These are phyloP conservation scores for Heptranchias perlo DNA, from an alignment of 2,113 vertebrate genomes.

Conservation along the genomic window DNA sequence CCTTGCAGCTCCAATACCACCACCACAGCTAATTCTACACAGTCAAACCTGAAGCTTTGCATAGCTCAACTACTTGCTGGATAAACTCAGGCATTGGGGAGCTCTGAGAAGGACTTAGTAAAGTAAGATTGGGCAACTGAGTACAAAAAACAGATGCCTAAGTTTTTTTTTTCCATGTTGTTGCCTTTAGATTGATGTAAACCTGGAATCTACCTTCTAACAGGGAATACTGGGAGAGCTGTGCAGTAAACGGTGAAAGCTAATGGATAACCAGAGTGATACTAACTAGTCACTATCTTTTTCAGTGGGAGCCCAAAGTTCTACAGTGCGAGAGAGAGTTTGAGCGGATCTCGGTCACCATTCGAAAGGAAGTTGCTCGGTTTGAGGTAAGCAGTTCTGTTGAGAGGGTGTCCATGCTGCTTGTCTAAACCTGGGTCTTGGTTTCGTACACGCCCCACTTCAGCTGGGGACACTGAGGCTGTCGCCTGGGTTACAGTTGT, in stretches of 20 bases:
- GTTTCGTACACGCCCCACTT: not conserved
- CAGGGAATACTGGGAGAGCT: not conserved
- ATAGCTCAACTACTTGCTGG: not conserved
- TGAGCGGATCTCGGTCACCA: slow-evolving; percentile 80
- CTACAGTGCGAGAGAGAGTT: slow-evolving; percentile 91
- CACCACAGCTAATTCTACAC: not conserved
- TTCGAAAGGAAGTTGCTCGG: slow-evolving; percentile 85
- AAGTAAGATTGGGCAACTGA: not conserved
- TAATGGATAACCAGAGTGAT: not conserved
- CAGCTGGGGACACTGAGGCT: not conserved
- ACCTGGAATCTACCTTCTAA: not conserved
- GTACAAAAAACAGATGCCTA: not conserved
- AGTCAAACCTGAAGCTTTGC: not conserved
- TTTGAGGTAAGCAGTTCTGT: slow-evolving; percentile 70
- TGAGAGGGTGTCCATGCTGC: not conserved
- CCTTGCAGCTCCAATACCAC: not conserved
- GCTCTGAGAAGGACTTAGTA: not conserved
- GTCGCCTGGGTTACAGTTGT: not conserved
- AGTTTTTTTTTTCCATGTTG: not conserved
- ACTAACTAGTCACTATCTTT: not conserved
- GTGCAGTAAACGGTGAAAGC: not conserved
- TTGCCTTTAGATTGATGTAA: not conserved
- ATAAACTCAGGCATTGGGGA: not conserved
- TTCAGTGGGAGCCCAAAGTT: slow-evolving; percentile 90
- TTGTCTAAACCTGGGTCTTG: not conserved